These are phyloP conservation scores for Liasis olivaceus DNA, from an alignment of 2,797 vertebrate species.

Conservation along the genomic window DNA sequence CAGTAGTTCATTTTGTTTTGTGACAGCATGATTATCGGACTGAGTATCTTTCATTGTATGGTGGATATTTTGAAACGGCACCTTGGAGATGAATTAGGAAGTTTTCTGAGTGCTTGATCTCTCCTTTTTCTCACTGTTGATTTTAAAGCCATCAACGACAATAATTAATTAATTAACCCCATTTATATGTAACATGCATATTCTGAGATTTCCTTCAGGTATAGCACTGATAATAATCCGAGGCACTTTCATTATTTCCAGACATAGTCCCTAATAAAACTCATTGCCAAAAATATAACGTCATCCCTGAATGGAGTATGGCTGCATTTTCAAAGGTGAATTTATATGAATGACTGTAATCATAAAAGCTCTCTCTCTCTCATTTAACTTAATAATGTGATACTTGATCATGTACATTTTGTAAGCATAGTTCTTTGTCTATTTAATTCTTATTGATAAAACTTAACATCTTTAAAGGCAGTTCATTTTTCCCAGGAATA, in stretches of 20 bases:
- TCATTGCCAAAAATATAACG: background rate
- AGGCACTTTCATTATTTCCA: background rate
- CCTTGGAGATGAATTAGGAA: background rate
- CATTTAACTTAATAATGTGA: background rate
- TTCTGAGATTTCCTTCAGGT: background rate
- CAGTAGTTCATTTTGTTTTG: conserved; percentile 2
- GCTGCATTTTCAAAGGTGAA: background rate
- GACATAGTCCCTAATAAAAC: background rate
- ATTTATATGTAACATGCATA: background rate
- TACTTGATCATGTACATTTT: background rate
- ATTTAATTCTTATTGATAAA: no score
- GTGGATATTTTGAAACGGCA: background rate
- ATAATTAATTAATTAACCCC: background rate
- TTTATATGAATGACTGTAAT: background rate
- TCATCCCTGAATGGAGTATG: background rate
- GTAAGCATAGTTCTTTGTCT: background rate
- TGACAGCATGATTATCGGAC: conserved; percentile 9
- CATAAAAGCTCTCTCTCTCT: no score
- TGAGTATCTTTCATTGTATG: background rate
- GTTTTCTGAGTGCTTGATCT: background rate
- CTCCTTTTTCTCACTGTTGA: background rate
- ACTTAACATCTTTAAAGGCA: no score
- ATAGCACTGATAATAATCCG: background rate
- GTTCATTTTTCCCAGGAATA: background rate
- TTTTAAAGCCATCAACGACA: background rate